Evolutionary conservation across 1,140 invertebrate genomes (phyloP).

Genomic region (Drosophila pruinosa): DNA sequence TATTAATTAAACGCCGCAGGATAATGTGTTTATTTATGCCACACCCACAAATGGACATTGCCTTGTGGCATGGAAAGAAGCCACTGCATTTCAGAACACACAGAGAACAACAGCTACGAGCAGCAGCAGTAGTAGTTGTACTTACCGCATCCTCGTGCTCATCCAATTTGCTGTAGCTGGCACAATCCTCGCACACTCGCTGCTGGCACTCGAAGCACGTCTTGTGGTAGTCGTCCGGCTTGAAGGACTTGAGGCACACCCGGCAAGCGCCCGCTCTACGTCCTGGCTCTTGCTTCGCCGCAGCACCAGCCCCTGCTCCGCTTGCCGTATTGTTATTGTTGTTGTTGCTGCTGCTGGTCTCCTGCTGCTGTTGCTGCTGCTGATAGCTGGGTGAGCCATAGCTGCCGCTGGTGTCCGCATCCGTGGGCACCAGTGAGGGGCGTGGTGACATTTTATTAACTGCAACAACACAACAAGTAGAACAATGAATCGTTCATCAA

Average conservation of each 20-base stretch:
- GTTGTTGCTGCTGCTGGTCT: conserved; percentile 78
- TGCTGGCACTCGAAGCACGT: conserved; percentile 94
- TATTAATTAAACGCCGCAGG: conserved; percentile 69
- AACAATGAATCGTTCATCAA: background rate
- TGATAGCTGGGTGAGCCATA: conserved; percentile 70
- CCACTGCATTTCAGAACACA: background rate
- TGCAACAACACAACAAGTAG: conserved; percentile 66
- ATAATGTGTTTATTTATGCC: conserved; percentile 55
- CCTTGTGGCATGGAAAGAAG: conserved; percentile 62
- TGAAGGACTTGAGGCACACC: conserved; percentile 93
- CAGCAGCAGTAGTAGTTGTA: conserved; percentile 8
- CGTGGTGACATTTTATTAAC: conserved; percentile 88
- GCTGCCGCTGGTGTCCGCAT: conserved; percentile 70
- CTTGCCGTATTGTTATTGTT: conserved; percentile 66
- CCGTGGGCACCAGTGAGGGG: conserved; percentile 84
- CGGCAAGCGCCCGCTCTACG: conserved; percentile 90
- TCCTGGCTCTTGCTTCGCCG: conserved; percentile 88
- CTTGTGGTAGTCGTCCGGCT: conserved; percentile 91
- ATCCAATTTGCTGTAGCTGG: conserved; percentile 92
- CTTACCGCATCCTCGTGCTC: conserved; percentile 91
- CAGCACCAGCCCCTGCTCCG: conserved; percentile 44
- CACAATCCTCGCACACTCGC: conserved; percentile 95
- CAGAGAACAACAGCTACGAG: background rate
- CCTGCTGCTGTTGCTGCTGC: conserved; percentile 74
- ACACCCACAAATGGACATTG: conserved; percentile 44